Base-by-base conservation (phyloP, 2,888 invertebrate species). In the Tridacna gigas region DNA sequence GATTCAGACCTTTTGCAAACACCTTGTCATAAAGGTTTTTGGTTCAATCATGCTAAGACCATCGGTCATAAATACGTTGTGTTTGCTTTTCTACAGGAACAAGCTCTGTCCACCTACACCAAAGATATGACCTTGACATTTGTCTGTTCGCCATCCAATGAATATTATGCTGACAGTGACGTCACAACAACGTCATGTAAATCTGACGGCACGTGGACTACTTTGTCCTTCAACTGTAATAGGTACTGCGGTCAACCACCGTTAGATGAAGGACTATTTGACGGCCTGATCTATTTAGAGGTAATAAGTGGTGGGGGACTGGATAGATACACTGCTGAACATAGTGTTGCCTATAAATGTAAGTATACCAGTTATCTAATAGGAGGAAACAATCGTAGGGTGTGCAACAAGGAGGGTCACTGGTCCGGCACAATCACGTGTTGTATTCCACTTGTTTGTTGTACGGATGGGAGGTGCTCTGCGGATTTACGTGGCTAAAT, bases 201-300 rank as follows among this genome's bases (percentile, higher is more conserved):
- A n/a, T 25, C n/a, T 13, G 71, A 71, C 51, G 71, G 71, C 48
- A 71, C 71, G 25, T 71, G 71, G 71, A 71, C 48, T 12, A 11
- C 25, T n/a, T 51, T 71, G 71, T 15, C 13, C 12, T 71, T 71
- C 51, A 1, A 28, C 4, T 71, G 71, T 26, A 71, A 71, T 18
- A 71, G 13, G 37, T 71, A 51, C 71, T 71, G 71, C 22, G 71
- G 71, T 5, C 51, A 71, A 25, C 71, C 71, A 15, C 71, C 71
- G 13, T 18, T 71, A 25, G 51, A 71, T n/a, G 15, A 15, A 22
- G 26, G 26, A 13, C 15, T 45, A 51, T 11, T 45, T 5, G 7
- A n/a, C 9, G 22, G 20, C 22, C 45, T 45, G 4, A 13, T 45
- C 5, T 69, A 69, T n/a, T 18, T n/a, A 5, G 71, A 71, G 26